phyloP scores from a whole-genome alignment of 1,140 invertebrate species.

The Spodoptera frugiperda region DNA sequence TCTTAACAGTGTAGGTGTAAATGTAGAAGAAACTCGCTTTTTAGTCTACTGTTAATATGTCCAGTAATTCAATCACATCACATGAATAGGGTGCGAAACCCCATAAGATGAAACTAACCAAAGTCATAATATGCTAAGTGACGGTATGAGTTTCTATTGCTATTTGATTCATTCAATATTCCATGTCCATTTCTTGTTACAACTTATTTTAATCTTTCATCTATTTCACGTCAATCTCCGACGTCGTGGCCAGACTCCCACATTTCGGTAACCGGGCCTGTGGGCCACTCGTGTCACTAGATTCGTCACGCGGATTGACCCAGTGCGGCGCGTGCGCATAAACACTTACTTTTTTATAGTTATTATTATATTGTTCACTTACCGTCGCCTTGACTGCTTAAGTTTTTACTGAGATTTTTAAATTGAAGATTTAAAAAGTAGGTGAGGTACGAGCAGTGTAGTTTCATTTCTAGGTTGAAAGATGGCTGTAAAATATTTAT shows the following conservation, averaged over 20 bases:
- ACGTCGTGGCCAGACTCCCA: background rate
- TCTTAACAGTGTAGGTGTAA: too few species aligned
- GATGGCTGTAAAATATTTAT: background rate
- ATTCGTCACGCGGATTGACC: conserved; percentile 71
- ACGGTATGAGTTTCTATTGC: too few species aligned
- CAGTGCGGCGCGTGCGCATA: conserved; percentile 61
- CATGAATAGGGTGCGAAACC: too few species aligned
- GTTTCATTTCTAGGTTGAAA: background rate
- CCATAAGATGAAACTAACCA: too few species aligned
- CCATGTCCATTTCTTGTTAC: too few species aligned
- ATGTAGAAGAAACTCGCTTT: too few species aligned
- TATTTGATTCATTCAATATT: too few species aligned
- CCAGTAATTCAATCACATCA: too few species aligned
- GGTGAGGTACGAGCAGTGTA: background rate
- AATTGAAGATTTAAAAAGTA: background rate
- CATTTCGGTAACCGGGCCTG: conserved; percentile 47
- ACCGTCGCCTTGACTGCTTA: conserved; percentile 39
- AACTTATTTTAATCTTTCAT: too few species aligned
- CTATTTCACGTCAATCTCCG: background rate
- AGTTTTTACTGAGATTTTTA: conserved; percentile 51
- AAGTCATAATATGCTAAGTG: too few species aligned
- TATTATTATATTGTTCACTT: conserved; percentile 33
- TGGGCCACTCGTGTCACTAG: conserved; percentile 58
- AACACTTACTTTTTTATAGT: conserved; percentile 23
- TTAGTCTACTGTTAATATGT: too few species aligned